Conservation (phyloP, 1,140 invertebrate genomes). For the Drosophila bipectinata region DNA sequence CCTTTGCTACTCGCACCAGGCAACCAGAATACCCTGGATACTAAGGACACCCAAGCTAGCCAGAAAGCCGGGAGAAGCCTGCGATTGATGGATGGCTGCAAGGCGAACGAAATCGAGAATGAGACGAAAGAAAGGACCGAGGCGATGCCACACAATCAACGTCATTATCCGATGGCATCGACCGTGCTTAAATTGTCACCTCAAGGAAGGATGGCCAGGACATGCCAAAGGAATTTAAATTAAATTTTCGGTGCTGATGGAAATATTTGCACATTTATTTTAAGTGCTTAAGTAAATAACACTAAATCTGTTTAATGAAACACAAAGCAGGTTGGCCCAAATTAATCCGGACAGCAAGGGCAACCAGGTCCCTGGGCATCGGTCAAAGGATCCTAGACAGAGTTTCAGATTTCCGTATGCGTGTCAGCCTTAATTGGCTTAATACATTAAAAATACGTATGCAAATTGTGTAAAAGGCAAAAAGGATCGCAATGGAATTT, state of each 20-base stretch:
- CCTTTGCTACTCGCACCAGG: constrained; percentile 32
- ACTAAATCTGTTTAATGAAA: constrained; percentile 66
- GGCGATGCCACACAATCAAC: constrained; percentile 66
- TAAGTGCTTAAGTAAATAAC: constrained; percentile 57
- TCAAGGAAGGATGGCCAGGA: constrained; percentile 37
- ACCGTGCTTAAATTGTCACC: constrained; percentile 76
- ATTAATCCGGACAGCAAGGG: constrained; percentile 41
- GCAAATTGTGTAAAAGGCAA: constrained; percentile 52
- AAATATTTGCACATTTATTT: constrained; percentile 50
- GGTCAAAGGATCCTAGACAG: constrained; percentile 27
- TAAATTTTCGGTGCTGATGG: constrained; percentile 45
- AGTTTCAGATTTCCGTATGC: constrained; percentile 31
- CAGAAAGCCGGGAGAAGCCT: constrained; percentile 24
- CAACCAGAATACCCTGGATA: constrained; percentile 8
- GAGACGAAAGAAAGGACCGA: constrained; percentile 23
- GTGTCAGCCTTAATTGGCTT: constrained; percentile 59
- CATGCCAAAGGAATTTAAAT: constrained; percentile 62
- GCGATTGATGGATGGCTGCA: constrained; percentile 68
- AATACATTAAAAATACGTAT: constrained; percentile 70
- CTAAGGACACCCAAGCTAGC: constrained; percentile 34
- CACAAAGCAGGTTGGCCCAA: constrained; percentile 55
- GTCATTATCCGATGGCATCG: constrained; percentile 71
- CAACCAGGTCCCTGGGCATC: constrained; percentile 20
- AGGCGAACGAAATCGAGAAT: constrained; percentile 11
- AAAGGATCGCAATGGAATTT: constrained; percentile 57